Conservation (phyloP, 1,140 invertebrate genomes). For the Plodia interpunctella region DNA sequence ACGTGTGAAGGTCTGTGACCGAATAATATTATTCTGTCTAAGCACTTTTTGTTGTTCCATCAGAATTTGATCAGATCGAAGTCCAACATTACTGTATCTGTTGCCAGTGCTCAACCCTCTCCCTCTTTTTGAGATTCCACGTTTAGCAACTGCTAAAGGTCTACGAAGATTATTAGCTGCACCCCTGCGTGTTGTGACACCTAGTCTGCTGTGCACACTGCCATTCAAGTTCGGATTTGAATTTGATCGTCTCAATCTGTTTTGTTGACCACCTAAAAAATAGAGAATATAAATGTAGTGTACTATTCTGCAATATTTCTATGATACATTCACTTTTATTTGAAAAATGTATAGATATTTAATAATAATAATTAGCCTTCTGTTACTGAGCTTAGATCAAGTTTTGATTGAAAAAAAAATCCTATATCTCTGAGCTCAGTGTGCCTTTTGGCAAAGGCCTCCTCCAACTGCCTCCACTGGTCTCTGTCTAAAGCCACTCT, state of each 20-base stretch:
- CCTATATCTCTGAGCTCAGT: too few relatives aligned
- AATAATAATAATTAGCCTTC: too few relatives aligned
- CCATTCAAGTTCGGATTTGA: conserved; percentile 40
- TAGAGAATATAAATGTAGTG: background rate
- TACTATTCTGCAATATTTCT: too few relatives aligned
- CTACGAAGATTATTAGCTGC: conserved; percentile 35
- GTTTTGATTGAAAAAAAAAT: too few relatives aligned
- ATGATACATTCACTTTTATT: too few relatives aligned
- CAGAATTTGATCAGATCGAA: conserved; percentile 68
- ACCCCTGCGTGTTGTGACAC: conserved; percentile 45
- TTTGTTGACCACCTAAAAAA: conserved; percentile 44
- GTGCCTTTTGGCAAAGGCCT: too few relatives aligned
- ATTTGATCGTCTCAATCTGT: conserved; percentile 40
- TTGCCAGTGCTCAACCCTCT: conserved; percentile 52
- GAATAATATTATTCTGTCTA: conserved; percentile 49
- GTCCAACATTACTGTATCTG: conserved; percentile 55
- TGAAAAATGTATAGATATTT: too few relatives aligned
- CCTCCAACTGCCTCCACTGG: too few relatives aligned
- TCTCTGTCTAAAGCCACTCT: too few relatives aligned
- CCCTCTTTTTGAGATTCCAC: conserved; percentile 64
- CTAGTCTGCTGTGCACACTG: conserved; percentile 58
- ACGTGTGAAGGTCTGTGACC: conserved; percentile 62
- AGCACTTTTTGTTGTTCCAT: conserved; percentile 49
- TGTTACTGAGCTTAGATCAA: too few relatives aligned
- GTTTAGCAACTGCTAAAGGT: conserved; percentile 59